A percentile compares a stretch with the other conserved stretches of the same genome.
Evolutionary conservation across 1,140 invertebrate species (phyloP).

Genomic region (Drosophila nigromelanica): DNA sequence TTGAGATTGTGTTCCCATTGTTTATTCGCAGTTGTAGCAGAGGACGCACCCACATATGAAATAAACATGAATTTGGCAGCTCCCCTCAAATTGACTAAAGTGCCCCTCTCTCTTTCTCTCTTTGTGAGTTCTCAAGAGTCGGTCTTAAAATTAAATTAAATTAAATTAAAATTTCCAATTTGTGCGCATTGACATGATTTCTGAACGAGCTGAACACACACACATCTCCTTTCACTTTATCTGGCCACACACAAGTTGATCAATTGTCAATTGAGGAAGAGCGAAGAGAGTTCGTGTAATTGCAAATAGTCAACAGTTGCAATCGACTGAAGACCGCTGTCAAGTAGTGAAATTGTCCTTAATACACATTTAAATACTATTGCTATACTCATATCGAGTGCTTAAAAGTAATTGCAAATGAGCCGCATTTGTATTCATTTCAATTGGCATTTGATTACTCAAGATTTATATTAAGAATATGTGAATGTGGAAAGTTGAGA

Average conservation of each 20-base stretch:
- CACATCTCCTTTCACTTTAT: constrained; percentile 73
- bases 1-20: neutral
- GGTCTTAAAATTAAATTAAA: constrained; percentile 2
- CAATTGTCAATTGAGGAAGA: constrained; percentile 77
- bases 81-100: constrained; percentile 1
- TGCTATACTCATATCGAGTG: constrained; percentile 1
- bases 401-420: neutral
- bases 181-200: constrained; percentile 71
- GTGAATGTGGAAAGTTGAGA: no score
- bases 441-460: constrained; percentile 1
- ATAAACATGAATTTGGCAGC: constrained; percentile 9
- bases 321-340: constrained; percentile 33
- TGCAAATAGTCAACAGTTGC: constrained; percentile 44
- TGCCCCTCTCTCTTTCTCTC: neutral
- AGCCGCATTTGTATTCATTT: neutral
- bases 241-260: constrained; percentile 52
- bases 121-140: neutral
- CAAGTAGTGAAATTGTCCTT: constrained; percentile 81
- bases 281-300: constrained; percentile 67
- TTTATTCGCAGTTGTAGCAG: neutral
- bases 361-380: constrained; percentile 35
- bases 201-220: constrained; percentile 19
- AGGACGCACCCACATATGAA: constrained; percentile 14
- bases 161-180: constrained; percentile 54
- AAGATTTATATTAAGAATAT: neutral